Conservation (phyloP, 2,797 vertebrate genomes). For the Potorous gilbertii region DNA sequence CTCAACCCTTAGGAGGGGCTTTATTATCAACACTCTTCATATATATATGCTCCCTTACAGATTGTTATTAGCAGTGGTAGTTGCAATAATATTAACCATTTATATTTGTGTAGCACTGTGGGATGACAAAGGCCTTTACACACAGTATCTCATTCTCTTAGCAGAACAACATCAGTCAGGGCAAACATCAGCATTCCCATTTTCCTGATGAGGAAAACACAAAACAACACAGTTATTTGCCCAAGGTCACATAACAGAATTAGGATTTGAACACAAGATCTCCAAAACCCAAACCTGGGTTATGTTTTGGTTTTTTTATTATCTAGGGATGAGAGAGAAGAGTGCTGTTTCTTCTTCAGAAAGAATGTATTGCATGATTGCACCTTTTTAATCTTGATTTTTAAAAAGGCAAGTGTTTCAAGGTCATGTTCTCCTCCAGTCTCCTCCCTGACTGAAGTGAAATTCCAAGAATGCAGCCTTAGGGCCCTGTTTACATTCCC, state of each 20-base stretch:
- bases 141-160: neutral
- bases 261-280: neutral
- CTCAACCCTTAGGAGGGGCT: neutral
- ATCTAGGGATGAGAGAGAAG: neutral
- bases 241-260: neutral
- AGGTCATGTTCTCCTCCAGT: slow-evolving; percentile 81
- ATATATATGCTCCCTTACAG: neutral
- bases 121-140: neutral
- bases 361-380: slow-evolving; percentile 68
- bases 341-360: neutral
- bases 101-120: neutral
- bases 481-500: slow-evolving; percentile 83
- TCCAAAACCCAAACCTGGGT: neutral
- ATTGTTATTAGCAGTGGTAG: neutral
- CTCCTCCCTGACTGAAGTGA: slow-evolving; percentile 79
- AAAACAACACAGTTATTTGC: neutral
- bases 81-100: neutral
- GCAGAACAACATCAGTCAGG: neutral
- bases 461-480: slow-evolving; percentile 88
- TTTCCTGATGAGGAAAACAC: neutral
- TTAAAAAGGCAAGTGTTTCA: slow-evolving; percentile 74
- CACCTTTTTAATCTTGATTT: slow-evolving; percentile 75
- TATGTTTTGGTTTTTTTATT: neutral
- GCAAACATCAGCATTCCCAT: neutral
- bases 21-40: neutral